These are phyloP conservation scores for Paratilapia polleni DNA, from an alignment of 2,113 vertebrate species.

Conservation along the genomic window DNA sequence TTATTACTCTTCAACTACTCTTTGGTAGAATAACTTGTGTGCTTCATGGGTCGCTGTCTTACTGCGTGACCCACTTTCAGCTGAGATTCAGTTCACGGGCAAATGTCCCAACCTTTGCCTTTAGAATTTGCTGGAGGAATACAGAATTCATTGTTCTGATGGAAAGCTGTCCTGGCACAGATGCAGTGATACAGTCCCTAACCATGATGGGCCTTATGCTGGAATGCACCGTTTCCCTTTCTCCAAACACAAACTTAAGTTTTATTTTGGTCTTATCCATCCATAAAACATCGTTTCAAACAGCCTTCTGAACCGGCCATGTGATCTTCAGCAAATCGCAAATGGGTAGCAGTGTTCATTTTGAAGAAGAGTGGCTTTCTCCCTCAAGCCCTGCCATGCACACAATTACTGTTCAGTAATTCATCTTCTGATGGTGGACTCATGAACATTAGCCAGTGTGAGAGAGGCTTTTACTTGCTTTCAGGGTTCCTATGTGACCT, in stretches of 20 bases:
- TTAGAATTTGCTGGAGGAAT: background rate
- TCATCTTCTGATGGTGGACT: background rate
- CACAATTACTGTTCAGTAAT: background rate
- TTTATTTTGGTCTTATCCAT: background rate
- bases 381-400: background rate
- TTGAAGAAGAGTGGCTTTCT: background rate
- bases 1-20: constrained; percentile 1
- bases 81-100: background rate
- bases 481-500: background rate
- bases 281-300: background rate
- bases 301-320: background rate
- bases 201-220: background rate
- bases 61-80: constrained; percentile 2
- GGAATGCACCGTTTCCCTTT: background rate
- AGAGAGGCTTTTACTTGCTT: background rate
- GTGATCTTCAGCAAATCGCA: background rate
- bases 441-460: background rate
- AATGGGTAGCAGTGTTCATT: background rate
- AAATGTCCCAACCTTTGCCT: background rate
- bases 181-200: background rate
- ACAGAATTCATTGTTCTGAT: constrained; percentile 4
- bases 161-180: background rate
- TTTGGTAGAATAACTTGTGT: background rate
- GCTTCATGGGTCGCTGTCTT: background rate
- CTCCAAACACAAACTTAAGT: background rate